Base-by-base conservation (phyloP, 2,797 vertebrate genomes). In the Coregonus ussuriensis region DNA sequence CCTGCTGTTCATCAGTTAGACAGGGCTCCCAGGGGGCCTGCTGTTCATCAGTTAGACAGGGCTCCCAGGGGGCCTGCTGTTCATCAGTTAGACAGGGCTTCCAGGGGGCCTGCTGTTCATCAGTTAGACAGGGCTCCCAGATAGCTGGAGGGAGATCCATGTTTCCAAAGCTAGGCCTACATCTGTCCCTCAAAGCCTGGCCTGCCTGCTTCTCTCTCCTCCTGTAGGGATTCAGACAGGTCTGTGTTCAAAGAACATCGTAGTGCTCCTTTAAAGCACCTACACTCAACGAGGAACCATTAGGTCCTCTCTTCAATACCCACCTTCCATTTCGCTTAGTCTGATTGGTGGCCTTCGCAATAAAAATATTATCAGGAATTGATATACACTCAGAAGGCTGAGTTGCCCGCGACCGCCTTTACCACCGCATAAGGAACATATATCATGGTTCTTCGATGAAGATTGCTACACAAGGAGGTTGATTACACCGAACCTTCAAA, bases 151-250 rank as follows among this genome's bases (percentile, higher is more conserved):
- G 67, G 35, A 35, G 29, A 62, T 56, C 77, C 62, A 74, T 77
- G 67, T 35, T 47, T n/a, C 59, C n/a, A 3, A 62, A 77, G 74
- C 71, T 66, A 16, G 54, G 67, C 66, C 65, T 47, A 15, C 68
- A 74, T 71, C 54, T 67, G 71, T 29, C 67, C 72, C 54, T 54
- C 51, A 0, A 63, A 75, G 33, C 47, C 51, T 65, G 41, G 67
- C 15, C 68, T 71, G 63, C 66, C 66, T 68, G 62, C 54, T 67
- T 52, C 35, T 35, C 73, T 71, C 54, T 71, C 54, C 67, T 75
- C 66, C 54, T 15, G 11, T n/a, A 33, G 15, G 35, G 14, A 77
- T 6, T 18, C 41, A 56, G 65, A 67, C 29, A 4, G 65, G 41
- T 9, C 31, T 25, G 25, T 25, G 62, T 63, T 63, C 21, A 63